A percentile compares a stretch with the other conserved stretches of the same genome.
These are phyloP conservation scores for Odontamblyopus lacepedii DNA, from an alignment of 2,797 vertebrate species.

Conservation along the genomic window DNA sequence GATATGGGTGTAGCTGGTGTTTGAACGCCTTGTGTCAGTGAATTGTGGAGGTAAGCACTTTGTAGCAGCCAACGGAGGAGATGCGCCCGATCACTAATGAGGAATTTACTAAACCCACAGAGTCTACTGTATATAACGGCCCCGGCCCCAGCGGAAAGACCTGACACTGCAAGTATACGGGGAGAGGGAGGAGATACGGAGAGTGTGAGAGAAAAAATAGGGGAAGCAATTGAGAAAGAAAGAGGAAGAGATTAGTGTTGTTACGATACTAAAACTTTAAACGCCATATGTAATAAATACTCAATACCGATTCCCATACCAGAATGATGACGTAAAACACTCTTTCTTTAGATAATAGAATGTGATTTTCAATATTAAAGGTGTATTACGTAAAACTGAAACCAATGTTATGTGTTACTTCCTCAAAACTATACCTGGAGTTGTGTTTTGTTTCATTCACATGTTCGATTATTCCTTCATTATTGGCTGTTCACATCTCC, in stretches of 20 bases:
- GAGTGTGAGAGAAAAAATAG: background rate
- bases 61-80: constrained; percentile 61
- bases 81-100: constrained; percentile 70
- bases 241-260: background rate
- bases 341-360: too few relatives aligned
- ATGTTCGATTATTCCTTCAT: too few relatives aligned
- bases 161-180: constrained; percentile 63
- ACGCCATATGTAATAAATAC: too few relatives aligned
- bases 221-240: background rate
- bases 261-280: too few relatives aligned
- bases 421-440: too few relatives aligned
- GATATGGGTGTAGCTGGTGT: constrained; percentile 23
- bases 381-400: too few relatives aligned
- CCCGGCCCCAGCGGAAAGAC: constrained; percentile 62
- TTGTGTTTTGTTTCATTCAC: too few relatives aligned
- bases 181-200: constrained; percentile 57
- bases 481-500: too few relatives aligned
- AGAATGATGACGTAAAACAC: too few relatives aligned
- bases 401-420: too few relatives aligned
- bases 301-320: too few relatives aligned
- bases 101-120: constrained; percentile 73
- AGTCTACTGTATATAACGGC: constrained; percentile 70
- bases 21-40: constrained; percentile 32
- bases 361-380: too few relatives aligned
- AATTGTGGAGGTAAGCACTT: constrained; percentile 71